A percentile compares a stretch with the other conserved stretches of the same genome.
Conservation (phyloP, 2,888 invertebrate genomes). For the Thera britannica region DNA sequence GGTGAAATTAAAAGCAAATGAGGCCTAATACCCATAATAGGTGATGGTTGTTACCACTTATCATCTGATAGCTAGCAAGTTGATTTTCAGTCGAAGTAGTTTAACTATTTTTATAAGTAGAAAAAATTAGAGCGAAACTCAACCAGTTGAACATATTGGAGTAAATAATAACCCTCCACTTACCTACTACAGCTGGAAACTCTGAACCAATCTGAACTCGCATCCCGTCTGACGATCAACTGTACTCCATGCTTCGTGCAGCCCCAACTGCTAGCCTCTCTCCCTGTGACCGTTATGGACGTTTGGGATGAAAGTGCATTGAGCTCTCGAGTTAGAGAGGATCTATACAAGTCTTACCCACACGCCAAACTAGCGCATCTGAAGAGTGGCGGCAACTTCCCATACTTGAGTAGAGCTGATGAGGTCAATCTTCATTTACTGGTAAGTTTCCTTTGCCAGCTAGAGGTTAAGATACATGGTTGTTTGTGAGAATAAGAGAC, state of each 20-base stretch:
- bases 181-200: constrained; percentile 89
- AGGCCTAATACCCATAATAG: no score
- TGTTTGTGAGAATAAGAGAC: background rate
- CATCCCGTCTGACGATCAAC: constrained; percentile 94
- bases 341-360: constrained; percentile 94
- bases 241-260: constrained; percentile 92
- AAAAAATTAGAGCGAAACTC: no score
- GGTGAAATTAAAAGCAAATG: no score
- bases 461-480: no score
- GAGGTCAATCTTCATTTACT: constrained; percentile 95
- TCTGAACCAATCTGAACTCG: constrained; percentile 91
- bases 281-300: constrained; percentile 93
- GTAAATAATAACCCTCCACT: background rate
- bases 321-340: constrained; percentile 90
- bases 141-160: no score
- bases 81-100: no score
- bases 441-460: constrained; percentile 77
- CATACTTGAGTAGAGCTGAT: constrained; percentile 93
- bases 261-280: constrained; percentile 87
- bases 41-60: no score
- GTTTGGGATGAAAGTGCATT: constrained; percentile 95
- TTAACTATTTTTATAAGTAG: no score
- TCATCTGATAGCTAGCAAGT: no score
- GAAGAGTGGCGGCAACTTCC: constrained; percentile 96
- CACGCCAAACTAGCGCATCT: constrained; percentile 93